These are phyloP conservation scores for Archaeoteleia sp. DNA, from an alignment of 2,888 invertebrate species.

Conservation along the genomic window DNA sequence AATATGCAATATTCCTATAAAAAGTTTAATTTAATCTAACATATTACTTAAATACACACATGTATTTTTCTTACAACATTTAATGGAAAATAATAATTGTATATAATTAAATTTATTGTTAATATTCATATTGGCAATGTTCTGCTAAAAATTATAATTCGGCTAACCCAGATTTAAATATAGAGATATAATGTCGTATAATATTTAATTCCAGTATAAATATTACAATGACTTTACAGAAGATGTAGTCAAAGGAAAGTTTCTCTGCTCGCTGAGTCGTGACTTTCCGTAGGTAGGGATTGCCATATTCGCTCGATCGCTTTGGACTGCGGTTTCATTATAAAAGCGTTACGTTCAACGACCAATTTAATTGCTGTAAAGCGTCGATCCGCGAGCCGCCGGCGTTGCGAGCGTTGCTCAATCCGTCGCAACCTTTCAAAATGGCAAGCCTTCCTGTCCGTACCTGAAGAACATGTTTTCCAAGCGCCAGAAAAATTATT, in stretches of 20 bases:
- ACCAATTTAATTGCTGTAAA: slow-evolving; percentile 56
- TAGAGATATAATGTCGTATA: no score
- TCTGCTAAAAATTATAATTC: no score
- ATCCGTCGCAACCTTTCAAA: slow-evolving; percentile 53
- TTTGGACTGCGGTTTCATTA: slow-evolving; percentile 51
- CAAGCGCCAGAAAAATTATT: slow-evolving; percentile 4
- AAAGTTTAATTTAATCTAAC: no score
- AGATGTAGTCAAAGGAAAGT: slow-evolving; percentile 50
- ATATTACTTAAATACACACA: no score
- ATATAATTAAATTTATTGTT: no score
- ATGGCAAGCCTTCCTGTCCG: slow-evolving; percentile 50
- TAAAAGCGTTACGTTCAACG: slow-evolving; percentile 57
- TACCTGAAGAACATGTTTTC: slow-evolving; percentile 32
- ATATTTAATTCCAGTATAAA: no score
- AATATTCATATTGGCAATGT: no score
- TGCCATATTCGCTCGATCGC: slow-evolving; percentile 42
- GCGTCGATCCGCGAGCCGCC: slow-evolving; percentile 46
- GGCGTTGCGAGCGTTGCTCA: slow-evolving; percentile 52
- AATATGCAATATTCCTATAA: no score
- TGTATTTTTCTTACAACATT: no score
- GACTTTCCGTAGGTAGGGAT: slow-evolving; percentile 40
- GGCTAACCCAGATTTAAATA: no score
- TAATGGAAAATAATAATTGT: no score
- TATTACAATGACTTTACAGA: no score
- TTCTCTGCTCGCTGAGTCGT: slow-evolving; percentile 27